A percentile compares a stretch with the other conserved stretches of the same genome.
These are phyloP conservation scores for Grammomys dolichurus DNA, from an alignment of 2,113 vertebrate genomes.

Conservation along the genomic window DNA sequence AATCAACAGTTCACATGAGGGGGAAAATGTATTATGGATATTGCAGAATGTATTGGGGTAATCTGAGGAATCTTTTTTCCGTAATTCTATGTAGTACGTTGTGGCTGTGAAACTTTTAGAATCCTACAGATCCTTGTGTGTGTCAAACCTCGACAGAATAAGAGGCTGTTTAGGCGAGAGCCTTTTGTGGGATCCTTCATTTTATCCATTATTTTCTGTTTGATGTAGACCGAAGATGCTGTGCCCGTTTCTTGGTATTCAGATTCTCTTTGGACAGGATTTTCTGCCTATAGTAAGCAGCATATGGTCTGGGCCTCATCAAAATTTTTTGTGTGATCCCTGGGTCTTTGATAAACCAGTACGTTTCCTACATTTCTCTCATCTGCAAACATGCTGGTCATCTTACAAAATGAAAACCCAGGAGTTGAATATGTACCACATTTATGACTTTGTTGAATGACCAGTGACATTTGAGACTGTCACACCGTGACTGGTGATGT, in stretches of 20 bases:
- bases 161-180: background rate
- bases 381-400: constrained; percentile 53
- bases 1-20: background rate
- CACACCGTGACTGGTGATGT: background rate
- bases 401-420: constrained; percentile 61
- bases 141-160: background rate
- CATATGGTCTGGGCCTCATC: constrained; percentile 59
- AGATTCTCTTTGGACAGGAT: background rate
- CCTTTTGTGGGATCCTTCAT: background rate
- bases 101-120: background rate
- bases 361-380: background rate
- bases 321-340: background rate
- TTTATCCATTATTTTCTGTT: constrained; percentile 5
- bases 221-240: background rate
- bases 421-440: background rate
- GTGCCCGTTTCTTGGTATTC: background rate
- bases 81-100: background rate
- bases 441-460: constrained; percentile 59
- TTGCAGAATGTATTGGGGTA: background rate
- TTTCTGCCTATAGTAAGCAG: constrained; percentile 57
- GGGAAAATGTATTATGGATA: background rate
- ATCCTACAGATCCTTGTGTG: background rate
- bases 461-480: background rate
- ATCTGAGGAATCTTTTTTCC: background rate
- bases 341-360: constrained; percentile 30